Evolutionary conservation across 1,140 invertebrate species (phyloP).

Genomic region (Aphelinus certus): DNA sequence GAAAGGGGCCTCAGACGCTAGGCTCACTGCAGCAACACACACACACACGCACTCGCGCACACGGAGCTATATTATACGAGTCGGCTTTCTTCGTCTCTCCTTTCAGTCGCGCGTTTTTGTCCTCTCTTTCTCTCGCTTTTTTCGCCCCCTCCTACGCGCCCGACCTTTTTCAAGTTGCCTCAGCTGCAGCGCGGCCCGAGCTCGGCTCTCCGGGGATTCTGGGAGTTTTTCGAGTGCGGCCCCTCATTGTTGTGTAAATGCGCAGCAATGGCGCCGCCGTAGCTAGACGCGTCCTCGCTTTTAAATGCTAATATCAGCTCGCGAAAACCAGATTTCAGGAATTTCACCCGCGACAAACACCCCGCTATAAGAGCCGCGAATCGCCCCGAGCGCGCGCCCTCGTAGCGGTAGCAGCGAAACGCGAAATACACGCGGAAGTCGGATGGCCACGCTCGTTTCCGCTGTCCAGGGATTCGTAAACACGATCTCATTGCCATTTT

Average conservation of each 20-base stretch:
- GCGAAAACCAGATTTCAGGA: constrained; percentile 59
- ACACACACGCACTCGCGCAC: background rate
- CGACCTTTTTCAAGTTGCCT: constrained; percentile 2
- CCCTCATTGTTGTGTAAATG: constrained; percentile 66
- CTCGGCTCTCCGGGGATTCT: constrained; percentile 53
- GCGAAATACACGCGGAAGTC: constrained; percentile 32
- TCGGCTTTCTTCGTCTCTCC: constrained; percentile 31
- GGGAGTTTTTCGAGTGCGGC: constrained; percentile 62
- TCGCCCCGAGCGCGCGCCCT: background rate
- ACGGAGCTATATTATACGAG: constrained; percentile 19
- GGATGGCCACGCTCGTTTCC: constrained; percentile 22
- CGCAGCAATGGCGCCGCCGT: constrained; percentile 60
- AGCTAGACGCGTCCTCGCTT: constrained; percentile 57
- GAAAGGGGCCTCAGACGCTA: no score
- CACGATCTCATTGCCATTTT: constrained; percentile 1
- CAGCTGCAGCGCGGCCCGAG: background rate
- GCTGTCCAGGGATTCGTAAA: constrained; percentile 19
- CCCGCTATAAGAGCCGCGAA: background rate
- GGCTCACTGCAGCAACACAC: constrained; percentile 25
- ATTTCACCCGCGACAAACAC: constrained; percentile 45
- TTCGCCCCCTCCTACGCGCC: constrained; percentile 38
- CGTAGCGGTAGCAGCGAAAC: background rate
- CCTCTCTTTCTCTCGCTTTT: constrained; percentile 29
- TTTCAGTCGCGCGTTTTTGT: constrained; percentile 38
- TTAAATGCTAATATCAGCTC: constrained; percentile 62